Conservation (phyloP, 2,113 vertebrate genomes). For the Pseudopodoces humilis region DNA sequence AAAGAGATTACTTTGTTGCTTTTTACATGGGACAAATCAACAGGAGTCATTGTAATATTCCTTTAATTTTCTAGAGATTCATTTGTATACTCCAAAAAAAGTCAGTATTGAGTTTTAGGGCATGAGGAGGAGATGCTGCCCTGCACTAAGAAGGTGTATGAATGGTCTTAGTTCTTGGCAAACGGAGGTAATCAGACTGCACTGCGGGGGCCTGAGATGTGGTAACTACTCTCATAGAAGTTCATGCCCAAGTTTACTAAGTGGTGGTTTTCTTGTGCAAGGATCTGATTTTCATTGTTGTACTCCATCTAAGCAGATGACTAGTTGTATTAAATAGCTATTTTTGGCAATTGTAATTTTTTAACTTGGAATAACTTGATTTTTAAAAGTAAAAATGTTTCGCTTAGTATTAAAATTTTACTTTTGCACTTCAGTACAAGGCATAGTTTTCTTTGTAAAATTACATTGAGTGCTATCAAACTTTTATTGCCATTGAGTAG, state of each 20-base stretch:
- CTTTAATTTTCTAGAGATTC: not conserved
- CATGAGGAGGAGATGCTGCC: not conserved
- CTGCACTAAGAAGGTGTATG: not conserved
- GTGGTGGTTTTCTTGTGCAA: not conserved
- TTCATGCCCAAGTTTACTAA: not conserved
- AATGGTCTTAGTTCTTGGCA: not conserved
- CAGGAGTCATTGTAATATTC: not conserved
- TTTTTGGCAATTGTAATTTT: not conserved
- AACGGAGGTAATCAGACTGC: not conserved
- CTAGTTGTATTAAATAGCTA: not conserved
- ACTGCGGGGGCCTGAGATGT: not conserved
- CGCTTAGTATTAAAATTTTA: not conserved
- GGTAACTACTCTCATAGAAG: not conserved
- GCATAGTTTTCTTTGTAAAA: not conserved
- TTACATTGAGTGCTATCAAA: not conserved
- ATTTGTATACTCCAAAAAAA: not conserved
- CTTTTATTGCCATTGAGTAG: not conserved
- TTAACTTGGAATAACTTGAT: not conserved
- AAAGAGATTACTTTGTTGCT: rapidly evolving
- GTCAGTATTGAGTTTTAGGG: not conserved
- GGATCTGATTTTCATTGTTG: not conserved
- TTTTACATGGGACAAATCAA: not conserved
- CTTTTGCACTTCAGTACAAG: not conserved
- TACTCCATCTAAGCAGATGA: not conserved
- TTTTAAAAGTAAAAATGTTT: not conserved